Evolutionary conservation across 2,113 vertebrate species (phyloP), one percentile per base, ranked within the genome.

Genomic region (Callithrix jacchus): DNA sequence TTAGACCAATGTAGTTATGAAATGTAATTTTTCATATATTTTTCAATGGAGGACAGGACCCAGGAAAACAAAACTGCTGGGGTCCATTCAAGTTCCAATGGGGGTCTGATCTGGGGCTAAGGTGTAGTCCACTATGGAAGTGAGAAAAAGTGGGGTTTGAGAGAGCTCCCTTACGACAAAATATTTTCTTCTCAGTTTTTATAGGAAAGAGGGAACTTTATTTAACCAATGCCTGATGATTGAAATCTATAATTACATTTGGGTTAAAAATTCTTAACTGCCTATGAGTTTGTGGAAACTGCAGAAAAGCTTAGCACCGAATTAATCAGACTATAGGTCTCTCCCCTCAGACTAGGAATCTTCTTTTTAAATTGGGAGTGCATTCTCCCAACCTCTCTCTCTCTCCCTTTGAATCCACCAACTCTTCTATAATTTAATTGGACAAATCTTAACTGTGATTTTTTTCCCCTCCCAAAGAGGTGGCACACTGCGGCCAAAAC

Each of bases 191-290:
- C 99, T 98, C 98, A 98, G 98, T 99, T 99, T 99, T 99, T 99
- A 99, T 99, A 99, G 98, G 98, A 98, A 98, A 98, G 99, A 98
- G 98, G 92, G 98, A 99, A 98, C 98, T 99, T 98, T 99, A 99
- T 99, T 99, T 98, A 98, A 99, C 99, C 93, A 97, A 99, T 98
- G 98, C 97, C 98, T 98, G 99, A 99, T 99, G 98, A 99, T 99
- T 98, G 98, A 99, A 99, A 99, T 97, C 98, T 99, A 98, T 99
- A 99, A 99, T 99, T 99, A 99, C 99, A 99, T 99, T 99, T 99
- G 98, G 98, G 98, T 98, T 99, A 99, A 99, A 99, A 99, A 99
- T 99, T 99, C 98, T 98, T 98, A 99, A 99, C 99, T 99, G 98
- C 99, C 99, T 99, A 98, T 99, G 98, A 98, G 98, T 99, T 99